A percentile compares a stretch with the other conserved stretches of the same genome.
Conservation (phyloP, 2,888 invertebrate species). For the Trachelus tabidus region DNA sequence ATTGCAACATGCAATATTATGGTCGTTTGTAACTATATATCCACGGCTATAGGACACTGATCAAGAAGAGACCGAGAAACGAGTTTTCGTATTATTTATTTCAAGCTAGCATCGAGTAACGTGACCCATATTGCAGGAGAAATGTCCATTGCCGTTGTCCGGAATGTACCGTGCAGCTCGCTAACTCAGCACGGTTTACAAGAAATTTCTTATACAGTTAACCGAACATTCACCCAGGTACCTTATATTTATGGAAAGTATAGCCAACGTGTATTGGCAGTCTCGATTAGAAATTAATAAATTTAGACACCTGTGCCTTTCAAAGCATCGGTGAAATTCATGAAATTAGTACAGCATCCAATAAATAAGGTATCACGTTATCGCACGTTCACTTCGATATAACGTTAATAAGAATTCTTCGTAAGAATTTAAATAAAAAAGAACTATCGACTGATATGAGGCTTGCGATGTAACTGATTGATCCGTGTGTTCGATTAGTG, state of each 20-base stretch:
- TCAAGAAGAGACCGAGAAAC: neutral
- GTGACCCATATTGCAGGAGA: constrained; percentile 27
- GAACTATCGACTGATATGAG: neutral
- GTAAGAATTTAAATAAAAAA: neutral
- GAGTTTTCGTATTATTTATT: constrained; percentile 37
- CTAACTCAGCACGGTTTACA: constrained; percentile 25
- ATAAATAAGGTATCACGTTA: neutral
- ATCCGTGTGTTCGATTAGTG: neutral
- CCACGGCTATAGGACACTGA: neutral
- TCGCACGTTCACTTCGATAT: neutral
- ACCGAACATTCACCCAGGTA: constrained; percentile 17
- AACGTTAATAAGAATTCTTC: neutral
- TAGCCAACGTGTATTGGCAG: neutral
- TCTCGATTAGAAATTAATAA: neutral
- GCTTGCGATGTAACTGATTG: neutral
- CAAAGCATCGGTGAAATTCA: neutral
- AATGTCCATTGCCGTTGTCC: constrained; percentile 27
- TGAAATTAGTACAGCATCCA: neutral
- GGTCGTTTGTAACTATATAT: neutral
- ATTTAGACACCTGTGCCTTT: neutral
- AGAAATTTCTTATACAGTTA: constrained; percentile 46
- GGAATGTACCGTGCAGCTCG: constrained; percentile 24
- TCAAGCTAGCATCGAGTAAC: constrained; percentile 29
- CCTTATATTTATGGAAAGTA: neutral
- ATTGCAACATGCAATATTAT: neutral